Conservation (phyloP, 2,113 vertebrate species). For the Gadus chalcogrammus region DNA sequence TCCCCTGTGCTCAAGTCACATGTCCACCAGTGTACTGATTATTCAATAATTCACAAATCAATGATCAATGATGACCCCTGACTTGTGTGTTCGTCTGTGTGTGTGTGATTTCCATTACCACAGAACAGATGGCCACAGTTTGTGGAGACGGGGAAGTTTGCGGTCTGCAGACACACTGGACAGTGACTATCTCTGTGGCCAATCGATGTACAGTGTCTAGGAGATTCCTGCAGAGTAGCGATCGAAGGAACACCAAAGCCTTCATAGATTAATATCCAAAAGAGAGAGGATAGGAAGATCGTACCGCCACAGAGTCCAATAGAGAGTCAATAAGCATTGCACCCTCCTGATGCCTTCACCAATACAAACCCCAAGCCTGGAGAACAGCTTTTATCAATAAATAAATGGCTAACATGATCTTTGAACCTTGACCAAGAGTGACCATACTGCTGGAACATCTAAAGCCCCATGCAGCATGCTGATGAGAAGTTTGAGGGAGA, state of each 20-base stretch:
- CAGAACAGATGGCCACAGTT: slow-evolving; percentile 83
- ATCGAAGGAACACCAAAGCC: not conserved
- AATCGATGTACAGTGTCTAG: slow-evolving; percentile 40
- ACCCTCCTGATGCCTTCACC: no score
- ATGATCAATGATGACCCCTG: slow-evolving; percentile 1
- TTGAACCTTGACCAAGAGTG: no score
- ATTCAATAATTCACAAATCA: slow-evolving; percentile 1
- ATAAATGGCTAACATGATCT: no score
- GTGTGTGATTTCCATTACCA: slow-evolving; percentile 57
- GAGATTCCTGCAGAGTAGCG: slow-evolving; percentile 58
- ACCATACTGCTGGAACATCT: no score
- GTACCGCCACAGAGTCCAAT: no score
- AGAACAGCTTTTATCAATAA: no score
- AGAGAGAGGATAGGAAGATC: no score
- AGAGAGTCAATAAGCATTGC: no score
- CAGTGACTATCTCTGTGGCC: slow-evolving; percentile 70
- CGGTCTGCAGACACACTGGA: slow-evolving; percentile 78
- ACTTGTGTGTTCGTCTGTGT: slow-evolving; percentile 5
- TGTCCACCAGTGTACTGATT: slow-evolving; percentile 6
- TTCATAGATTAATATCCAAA: no score
- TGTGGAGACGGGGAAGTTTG: slow-evolving; percentile 76
- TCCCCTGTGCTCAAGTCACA: slow-evolving; percentile 7
- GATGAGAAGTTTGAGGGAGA: no score
- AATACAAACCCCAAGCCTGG: no score
- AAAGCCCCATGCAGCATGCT: no score